A percentile compares a stretch with the other conserved stretches of the same genome.
Evolutionary conservation across 1,140 invertebrate genomes (phyloP).

Genomic region (Ceratosolen fusciceps): DNA sequence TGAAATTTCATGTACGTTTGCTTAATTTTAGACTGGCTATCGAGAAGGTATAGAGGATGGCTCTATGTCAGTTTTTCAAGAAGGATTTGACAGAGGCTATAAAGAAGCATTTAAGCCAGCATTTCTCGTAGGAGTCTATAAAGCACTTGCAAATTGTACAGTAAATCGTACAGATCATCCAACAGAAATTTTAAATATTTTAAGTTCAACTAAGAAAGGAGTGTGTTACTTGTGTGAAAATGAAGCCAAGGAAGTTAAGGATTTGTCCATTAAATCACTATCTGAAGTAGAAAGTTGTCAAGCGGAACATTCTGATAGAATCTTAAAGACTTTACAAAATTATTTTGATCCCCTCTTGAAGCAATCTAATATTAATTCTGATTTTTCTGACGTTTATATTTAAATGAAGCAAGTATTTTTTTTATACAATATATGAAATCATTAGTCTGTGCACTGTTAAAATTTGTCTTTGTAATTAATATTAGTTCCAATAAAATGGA

Average conservation of each 20-base stretch:
- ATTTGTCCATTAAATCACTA: constrained; percentile 51
- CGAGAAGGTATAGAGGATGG: constrained; percentile 74
- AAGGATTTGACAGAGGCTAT: constrained; percentile 74
- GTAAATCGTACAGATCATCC: constrained; percentile 55
- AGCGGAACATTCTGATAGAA: constrained; percentile 51
- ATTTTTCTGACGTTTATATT: constrained; percentile 24
- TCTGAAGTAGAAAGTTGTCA: constrained; percentile 55
- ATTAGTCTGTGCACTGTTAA: no score
- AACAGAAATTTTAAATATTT: constrained; percentile 54
- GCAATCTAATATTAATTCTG: constrained; percentile 51
- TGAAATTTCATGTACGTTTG: neutral
- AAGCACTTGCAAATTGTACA: constrained; percentile 57
- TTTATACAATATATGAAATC: no score
- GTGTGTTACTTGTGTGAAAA: constrained; percentile 61
- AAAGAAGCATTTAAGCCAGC: constrained; percentile 71
- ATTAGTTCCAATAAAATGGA: no score
- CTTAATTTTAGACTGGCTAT: constrained; percentile 69
- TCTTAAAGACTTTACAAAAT: constrained; percentile 53
- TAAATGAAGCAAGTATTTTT: no score
- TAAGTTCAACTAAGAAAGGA: constrained; percentile 60
- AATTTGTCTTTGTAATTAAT: no score
- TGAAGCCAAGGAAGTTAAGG: constrained; percentile 1
- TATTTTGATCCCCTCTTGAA: constrained; percentile 58
- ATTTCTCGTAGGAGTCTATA: constrained; percentile 70
- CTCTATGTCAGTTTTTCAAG: constrained; percentile 70